Base-by-base conservation (phyloP, 2,797 vertebrate genomes). In the Myioborus melanocephalus region DNA sequence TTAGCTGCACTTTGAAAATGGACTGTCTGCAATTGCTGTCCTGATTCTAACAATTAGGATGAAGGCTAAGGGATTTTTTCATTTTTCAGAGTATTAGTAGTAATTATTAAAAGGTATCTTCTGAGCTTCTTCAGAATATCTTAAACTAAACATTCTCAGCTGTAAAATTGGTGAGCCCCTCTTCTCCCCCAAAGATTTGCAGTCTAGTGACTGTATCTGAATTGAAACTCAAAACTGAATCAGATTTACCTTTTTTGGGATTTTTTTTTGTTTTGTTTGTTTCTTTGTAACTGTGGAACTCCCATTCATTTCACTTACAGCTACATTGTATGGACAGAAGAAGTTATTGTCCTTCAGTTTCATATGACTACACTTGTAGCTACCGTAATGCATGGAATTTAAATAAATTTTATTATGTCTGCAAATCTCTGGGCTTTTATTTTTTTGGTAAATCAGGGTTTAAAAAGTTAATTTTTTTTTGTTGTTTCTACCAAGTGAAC, bases 401-500 rank as follows among this genome's bases (percentile, higher is more conserved):
- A 98, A 97, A 98, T 98, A 98, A 97, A 97, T 98, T 98, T 97
- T 97, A 97, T 95, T 97, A 97, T 97, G 96, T 97, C 96, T 97
- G 95, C 96, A 97, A 94, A 97, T 95, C 91, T 97, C 97, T 98
- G 97, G 96, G 96, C 96, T 98, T 98, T 97, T 97, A 84, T 95
- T 97, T 94, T 94, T 93, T 95, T 95, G 71, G 41, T 92, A 94
- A 95, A 83, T 92, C 65, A 83, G 63, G 96, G 83, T 71, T 97
- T 90, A 52, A 92, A 65, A 63, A 90, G 49, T 43, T 39, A 37
- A 37, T 90, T 71, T 89, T 91, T 68, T 52, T 56, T 41, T 41
- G n/a, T 59, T 59, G 57, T 91, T 91, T 12, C 30, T 90, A 70
- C 53, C 27, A 90, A 95, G 50, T 88, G 78, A 93, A 93, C 47